Percentiles rank a stretch among this genome's conserved stretches.
These are phyloP conservation scores for Polyommatus icarus DNA, from an alignment of 2,888 invertebrate species.

Conservation along the genomic window DNA sequence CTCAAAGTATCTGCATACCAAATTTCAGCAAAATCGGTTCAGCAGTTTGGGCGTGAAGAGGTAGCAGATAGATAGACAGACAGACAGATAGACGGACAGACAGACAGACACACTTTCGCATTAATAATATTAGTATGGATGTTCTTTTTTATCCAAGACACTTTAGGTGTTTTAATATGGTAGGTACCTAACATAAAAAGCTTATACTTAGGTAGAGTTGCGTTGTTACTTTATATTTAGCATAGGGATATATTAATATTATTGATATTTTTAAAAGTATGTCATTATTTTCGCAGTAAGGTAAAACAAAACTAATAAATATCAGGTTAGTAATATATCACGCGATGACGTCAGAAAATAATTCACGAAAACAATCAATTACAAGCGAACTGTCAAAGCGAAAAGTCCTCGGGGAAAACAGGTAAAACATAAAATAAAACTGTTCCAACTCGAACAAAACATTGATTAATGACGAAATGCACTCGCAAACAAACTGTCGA, in stretches of 20 bases:
- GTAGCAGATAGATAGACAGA: too few species aligned
- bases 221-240: too few species aligned
- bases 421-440: slow-evolving; percentile 74
- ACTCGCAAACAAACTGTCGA: slow-evolving; percentile 81
- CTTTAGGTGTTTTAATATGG: too few species aligned
- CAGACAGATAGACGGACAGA: too few species aligned
- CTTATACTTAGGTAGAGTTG: too few species aligned
- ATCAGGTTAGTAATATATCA: slow-evolving; percentile 34
- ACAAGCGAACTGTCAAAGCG: slow-evolving; percentile 68
- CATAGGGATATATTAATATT: neutral
- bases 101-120: too few species aligned
- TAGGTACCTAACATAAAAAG: too few species aligned
- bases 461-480: slow-evolving; percentile 80
- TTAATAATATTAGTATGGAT: too few species aligned
- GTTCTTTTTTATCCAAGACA: too few species aligned
- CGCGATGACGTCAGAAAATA: slow-evolving; percentile 35
- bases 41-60: too few species aligned
- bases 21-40: too few species aligned
- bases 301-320: slow-evolving; percentile 29
- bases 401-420: slow-evolving; percentile 61
- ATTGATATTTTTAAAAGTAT: neutral
- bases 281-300: neutral
- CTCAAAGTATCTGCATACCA: too few species aligned
- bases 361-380: slow-evolving; percentile 70
- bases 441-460: slow-evolving; percentile 68